Conservation (phyloP, 2,113 vertebrate genomes). For the Galemys pyrenaicus region DNA sequence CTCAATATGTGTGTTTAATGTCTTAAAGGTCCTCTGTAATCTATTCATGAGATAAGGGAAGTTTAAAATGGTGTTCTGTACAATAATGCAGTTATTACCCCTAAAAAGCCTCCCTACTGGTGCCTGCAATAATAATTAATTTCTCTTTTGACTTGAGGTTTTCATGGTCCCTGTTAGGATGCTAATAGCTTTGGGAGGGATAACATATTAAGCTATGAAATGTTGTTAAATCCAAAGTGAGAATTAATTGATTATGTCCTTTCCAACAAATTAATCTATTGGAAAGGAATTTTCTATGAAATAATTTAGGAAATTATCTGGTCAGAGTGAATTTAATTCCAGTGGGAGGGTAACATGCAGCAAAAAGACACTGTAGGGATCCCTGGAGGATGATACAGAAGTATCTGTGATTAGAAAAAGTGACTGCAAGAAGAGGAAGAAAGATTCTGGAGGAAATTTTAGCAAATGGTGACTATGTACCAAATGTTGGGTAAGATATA, state of each 20-base stretch:
- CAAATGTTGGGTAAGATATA: background rate
- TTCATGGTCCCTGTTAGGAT: background rate
- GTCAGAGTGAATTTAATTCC: background rate
- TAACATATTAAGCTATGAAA: background rate
- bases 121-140: slow-evolving; percentile 18
- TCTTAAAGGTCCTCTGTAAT: slow-evolving; percentile 36
- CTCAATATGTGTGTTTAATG: background rate
- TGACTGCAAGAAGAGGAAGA: background rate
- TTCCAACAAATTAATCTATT: slow-evolving; percentile 1
- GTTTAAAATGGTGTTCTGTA: background rate
- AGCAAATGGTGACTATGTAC: background rate
- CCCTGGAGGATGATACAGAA: background rate
- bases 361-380: background rate
- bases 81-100: background rate
- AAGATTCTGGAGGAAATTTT: background rate
- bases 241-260: slow-evolving; percentile 33
- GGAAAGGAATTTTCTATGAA: background rate
- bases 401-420: background rate
- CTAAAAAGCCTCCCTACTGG: background rate
- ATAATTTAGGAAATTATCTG: background rate
- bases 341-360: background rate
- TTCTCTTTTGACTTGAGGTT: background rate
- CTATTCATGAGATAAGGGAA: background rate
- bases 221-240: slow-evolving; percentile 30
- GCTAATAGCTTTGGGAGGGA: background rate